phyloP scores from a whole-genome alignment of 2,888 invertebrate genomes.

The Noctua fimbriata region DNA sequence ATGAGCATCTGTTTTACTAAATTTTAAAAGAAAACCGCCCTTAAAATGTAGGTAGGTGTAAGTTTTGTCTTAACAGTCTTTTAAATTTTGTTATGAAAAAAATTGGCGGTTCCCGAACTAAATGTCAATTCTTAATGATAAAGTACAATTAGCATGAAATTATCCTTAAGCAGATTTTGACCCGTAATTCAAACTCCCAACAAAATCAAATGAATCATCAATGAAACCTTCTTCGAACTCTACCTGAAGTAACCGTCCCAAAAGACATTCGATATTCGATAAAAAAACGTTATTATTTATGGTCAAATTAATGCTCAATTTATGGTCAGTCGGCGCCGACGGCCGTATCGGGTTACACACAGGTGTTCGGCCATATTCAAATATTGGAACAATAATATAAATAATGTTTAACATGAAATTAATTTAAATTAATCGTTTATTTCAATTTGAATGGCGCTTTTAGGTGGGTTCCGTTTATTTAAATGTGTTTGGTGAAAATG shows the following conservation, averaged over 20 bases:
- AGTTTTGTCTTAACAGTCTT: too few relatives aligned
- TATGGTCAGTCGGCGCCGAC: slow-evolving; percentile 60
- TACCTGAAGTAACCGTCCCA: slow-evolving; percentile 52
- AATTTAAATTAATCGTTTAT: slow-evolving; percentile 64
- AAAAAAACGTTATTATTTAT: slow-evolving; percentile 57
- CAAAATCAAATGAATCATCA: slow-evolving; percentile 26
- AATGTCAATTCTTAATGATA: not conserved
- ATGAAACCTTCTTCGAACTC: slow-evolving; percentile 40
- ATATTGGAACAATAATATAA: slow-evolving; percentile 60
- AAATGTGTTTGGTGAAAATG: not conserved
- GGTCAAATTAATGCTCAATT: slow-evolving; percentile 66
- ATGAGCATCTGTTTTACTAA: too few relatives aligned
- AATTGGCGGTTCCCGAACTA: not conserved
- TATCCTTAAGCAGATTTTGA: not conserved
- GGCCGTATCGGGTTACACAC: slow-evolving; percentile 74
- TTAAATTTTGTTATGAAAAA: not conserved
- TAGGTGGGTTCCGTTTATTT: slow-evolving; percentile 29
- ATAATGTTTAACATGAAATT: slow-evolving; percentile 63
- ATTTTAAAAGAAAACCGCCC: not conserved
- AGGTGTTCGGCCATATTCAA: slow-evolving; percentile 76
- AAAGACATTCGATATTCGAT: slow-evolving; percentile 64
- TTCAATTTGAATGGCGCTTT: slow-evolving; percentile 51
- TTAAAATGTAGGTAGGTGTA: not conserved
- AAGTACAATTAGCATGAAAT: slow-evolving; percentile 9
- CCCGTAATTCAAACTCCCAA: not conserved